Evolutionary conservation across 2,113 vertebrate genomes (phyloP), one percentile per base, ranked within the genome.

Genomic region (Arizona elegans): DNA sequence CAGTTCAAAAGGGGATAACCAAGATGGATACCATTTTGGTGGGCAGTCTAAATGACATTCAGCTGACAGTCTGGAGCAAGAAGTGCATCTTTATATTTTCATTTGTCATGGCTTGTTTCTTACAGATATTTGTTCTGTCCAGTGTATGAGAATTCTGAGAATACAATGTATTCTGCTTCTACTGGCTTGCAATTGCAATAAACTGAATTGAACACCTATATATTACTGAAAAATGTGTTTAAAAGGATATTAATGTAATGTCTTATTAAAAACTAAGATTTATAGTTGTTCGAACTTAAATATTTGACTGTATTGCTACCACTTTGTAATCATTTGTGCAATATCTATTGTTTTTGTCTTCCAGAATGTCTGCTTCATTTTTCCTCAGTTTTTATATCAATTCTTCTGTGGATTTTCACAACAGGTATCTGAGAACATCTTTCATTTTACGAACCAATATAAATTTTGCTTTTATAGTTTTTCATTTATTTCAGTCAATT

Each of bases 341-440:
- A 0, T 29, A 8, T 58, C 3, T 94, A 13, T 93, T 54, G 21
- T 1, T 95, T 97, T 98, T 93, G 33, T 94, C 92, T 98, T 98
- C 62, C 98, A 99, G 99, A 99, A 99, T 92, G 99, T 99, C 95
- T 99, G 98, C 97, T 99, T 99, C 98, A 99, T 99, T 96, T 99
- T 99, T 96, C 99, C 99, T 85, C 99, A 99, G 97, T 99, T 99
- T 98, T 98, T 99, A 58, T 99, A 99, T 98, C 99, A 99, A 98
- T 99, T 99, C 98, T 99, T 99, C 98, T 99, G 99, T 96, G 99
- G 99, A 91, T 99, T 99, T 97, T 99, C 99, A 89, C 99, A 99
- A 94, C 99, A 99, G 98, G 99, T 99, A 96, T 91, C 96, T 98
- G 59, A 26, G 19, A 13, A 1, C 0, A 33, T 38, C 65, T 58